Conservation (phyloP, 2,113 vertebrate genomes). For the Ictalurus furcatus region DNA sequence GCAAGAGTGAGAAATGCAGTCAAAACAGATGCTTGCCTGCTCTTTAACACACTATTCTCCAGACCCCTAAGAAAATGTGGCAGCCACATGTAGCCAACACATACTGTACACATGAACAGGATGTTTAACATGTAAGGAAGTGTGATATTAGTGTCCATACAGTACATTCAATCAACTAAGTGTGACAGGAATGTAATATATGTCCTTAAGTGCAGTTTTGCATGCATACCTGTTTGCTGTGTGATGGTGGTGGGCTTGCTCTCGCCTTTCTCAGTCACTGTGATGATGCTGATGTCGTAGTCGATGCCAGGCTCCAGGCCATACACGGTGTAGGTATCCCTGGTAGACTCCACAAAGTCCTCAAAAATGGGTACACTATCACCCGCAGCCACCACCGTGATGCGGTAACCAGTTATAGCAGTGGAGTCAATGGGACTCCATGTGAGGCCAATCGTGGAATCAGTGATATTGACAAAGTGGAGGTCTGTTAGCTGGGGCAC, state of each 20-base stretch:
- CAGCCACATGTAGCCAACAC: constrained; percentile 27
- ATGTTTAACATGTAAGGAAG: constrained; percentile 11
- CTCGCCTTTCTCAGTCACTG: constrained; percentile 91
- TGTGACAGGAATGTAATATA: not conserved
- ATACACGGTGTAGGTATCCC: constrained; percentile 89
- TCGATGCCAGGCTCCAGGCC: constrained; percentile 96
- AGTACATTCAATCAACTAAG: not conserved
- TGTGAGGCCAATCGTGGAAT: constrained; percentile 91
- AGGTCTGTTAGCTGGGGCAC: constrained; percentile 93
- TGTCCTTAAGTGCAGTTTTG: not conserved
- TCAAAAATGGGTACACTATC: constrained; percentile 94
- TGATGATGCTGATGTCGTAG: constrained; percentile 95
- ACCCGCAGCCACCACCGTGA: constrained; percentile 91
- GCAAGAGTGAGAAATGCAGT: constrained; percentile 4
- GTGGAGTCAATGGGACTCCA: constrained; percentile 94
- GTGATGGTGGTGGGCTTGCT: constrained; percentile 89
- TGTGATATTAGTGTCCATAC: not conserved
- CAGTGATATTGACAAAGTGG: constrained; percentile 90
- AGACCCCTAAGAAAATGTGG: constrained; percentile 12
- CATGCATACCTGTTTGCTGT: constrained; percentile 92
- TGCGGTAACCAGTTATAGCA: constrained; percentile 90
- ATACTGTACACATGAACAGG: not conserved
- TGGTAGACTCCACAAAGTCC: constrained; percentile 85
- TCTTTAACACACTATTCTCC: constrained; percentile 1
- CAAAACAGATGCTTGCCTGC: constrained; percentile 28